phyloP scores from a whole-genome alignment of 2,113 vertebrate species.

The Hymenochirus boettgeri region DNA sequence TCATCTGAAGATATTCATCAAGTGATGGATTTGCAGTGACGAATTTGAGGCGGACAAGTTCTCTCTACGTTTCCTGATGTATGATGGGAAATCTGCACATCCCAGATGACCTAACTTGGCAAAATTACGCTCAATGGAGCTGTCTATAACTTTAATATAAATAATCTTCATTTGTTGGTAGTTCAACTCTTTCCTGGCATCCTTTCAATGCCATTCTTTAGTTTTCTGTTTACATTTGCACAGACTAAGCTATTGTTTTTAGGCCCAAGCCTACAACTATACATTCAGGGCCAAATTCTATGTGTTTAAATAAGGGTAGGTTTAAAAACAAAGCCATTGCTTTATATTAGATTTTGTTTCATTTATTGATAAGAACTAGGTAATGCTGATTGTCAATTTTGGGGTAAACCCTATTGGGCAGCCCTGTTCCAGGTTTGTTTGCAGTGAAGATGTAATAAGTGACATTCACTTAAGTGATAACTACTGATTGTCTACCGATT shows the following conservation, averaged over 20 bases:
- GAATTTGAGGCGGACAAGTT: conserved; percentile 46
- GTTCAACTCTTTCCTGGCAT: not conserved
- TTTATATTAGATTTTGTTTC: not conserved
- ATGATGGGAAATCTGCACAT: conserved; percentile 51
- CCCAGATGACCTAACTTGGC: conserved; percentile 22
- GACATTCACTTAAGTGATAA: not conserved
- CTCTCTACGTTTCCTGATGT: conserved; percentile 8
- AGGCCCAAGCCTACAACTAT: not conserved
- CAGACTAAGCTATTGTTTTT: conserved; percentile 4
- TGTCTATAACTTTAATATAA: not conserved
- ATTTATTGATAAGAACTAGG: too few species aligned
- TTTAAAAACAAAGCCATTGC: not conserved
- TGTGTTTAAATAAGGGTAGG: not conserved
- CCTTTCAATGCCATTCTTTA: not conserved
- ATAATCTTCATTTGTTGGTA: not conserved
- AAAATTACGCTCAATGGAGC: conserved; percentile 11
- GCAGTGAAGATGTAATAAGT: too few species aligned
- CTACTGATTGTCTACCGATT: conserved; percentile 19
- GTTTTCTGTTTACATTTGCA: not conserved
- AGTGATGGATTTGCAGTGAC: conserved; percentile 48
- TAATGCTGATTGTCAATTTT: too few species aligned
- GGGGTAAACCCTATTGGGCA: too few species aligned
- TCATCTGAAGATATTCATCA: conserved; percentile 43
- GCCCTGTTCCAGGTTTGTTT: too few species aligned
- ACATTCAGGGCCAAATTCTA: not conserved